Conservation (phyloP, 1,140 invertebrate genomes). For the Drosophila simulans region DNA sequence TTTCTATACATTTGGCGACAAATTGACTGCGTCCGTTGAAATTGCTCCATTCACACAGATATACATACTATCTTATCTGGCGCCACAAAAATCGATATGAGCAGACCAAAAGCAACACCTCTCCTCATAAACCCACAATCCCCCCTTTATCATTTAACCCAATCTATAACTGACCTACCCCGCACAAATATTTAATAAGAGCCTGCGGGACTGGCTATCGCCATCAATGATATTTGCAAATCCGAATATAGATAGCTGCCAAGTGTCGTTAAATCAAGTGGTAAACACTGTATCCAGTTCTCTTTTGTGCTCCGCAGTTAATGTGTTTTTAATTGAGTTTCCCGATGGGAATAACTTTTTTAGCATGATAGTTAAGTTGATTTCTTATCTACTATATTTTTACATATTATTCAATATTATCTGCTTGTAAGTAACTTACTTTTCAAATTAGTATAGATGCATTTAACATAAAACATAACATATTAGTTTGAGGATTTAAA, state of each 20-base stretch:
- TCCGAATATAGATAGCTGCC: slow-evolving; percentile 17
- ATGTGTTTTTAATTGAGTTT: slow-evolving; percentile 28
- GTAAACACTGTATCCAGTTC: not conserved
- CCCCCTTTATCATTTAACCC: not conserved
- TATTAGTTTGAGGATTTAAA: not conserved
- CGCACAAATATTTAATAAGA: slow-evolving; percentile 41
- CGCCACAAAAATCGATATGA: slow-evolving; percentile 57
- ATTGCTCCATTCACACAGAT: slow-evolving; percentile 19
- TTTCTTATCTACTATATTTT: not conserved
- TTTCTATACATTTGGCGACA: slow-evolving; percentile 36
- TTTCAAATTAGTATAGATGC: not conserved
- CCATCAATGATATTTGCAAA: slow-evolving; percentile 46
- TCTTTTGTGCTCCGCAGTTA: not conserved
- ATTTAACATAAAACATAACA: not conserved
- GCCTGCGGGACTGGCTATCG: slow-evolving; percentile 2
- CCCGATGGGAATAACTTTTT: not conserved
- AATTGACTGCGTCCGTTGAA: slow-evolving; percentile 42
- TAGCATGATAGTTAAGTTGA: not conserved
- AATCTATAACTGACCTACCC: slow-evolving; percentile 55
- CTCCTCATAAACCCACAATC: not conserved
- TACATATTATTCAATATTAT: not conserved
- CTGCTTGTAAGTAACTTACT: not conserved
- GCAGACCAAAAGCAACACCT: slow-evolving; percentile 2
- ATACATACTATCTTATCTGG: slow-evolving; percentile 55
- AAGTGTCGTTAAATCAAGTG: slow-evolving; percentile 19